Evolutionary conservation across 2,888 invertebrate species (phyloP).

Genomic region (Amphipyra berbera): DNA sequence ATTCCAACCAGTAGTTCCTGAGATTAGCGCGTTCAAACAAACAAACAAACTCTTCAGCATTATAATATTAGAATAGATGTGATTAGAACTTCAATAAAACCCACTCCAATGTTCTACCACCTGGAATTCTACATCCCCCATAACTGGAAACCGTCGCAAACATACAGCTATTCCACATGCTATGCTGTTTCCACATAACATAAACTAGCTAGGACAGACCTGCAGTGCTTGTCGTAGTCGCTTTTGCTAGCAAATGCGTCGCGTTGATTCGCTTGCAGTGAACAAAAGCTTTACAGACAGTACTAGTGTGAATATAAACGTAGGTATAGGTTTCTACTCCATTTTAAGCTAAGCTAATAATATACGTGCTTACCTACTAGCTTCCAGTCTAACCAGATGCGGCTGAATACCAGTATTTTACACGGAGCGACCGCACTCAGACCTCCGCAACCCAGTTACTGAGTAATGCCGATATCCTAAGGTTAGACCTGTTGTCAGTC

Average conservation of each 20-base stretch:
- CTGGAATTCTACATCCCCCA: background rate
- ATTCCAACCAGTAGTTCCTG: too few relatives aligned
- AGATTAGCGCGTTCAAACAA: too few relatives aligned
- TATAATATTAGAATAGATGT: too few relatives aligned
- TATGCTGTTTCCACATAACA: background rate
- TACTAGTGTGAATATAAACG: background rate
- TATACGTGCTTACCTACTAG: too few relatives aligned
- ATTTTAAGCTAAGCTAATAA: background rate
- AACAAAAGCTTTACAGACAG: background rate
- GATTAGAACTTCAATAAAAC: background rate
- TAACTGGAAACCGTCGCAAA: background rate
- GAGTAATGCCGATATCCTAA: too few relatives aligned
- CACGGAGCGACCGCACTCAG: too few relatives aligned
- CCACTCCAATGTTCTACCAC: background rate
- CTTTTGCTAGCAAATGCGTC: slow-evolving; percentile 1
- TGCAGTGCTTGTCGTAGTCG: background rate
- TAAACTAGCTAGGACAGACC: background rate
- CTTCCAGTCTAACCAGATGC: too few relatives aligned
- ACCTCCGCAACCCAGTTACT: too few relatives aligned
- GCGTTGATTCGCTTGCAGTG: slow-evolving; percentile 5
- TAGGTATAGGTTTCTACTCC: background rate
- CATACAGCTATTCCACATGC: background rate
- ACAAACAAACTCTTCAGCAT: too few relatives aligned
- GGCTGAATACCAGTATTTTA: too few relatives aligned
- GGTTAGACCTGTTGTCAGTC: too few relatives aligned